Evolutionary conservation across 64 coral and sea anemone genomes (phyloP).

Genomic region (Montipora foliosa): DNA sequence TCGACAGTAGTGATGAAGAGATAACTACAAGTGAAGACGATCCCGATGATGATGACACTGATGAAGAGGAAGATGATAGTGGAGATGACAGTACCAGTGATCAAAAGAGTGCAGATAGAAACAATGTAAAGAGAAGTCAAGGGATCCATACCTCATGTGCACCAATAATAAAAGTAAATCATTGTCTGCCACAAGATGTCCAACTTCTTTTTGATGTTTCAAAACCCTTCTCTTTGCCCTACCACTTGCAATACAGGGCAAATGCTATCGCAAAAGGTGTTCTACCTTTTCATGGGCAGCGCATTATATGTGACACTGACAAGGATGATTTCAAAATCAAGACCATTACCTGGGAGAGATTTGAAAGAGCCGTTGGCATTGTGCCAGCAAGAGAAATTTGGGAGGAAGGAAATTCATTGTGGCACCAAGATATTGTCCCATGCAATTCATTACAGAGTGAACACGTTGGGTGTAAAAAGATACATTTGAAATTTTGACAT

Average conservation of each 20-base stretch:
- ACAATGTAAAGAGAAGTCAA: background rate
- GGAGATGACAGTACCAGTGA: background rate
- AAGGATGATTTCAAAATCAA: too few relatives aligned
- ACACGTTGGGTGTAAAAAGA: too few relatives aligned
- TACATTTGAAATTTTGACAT: too few relatives aligned
- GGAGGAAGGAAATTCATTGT: too few relatives aligned
- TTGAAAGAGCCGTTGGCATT: too few relatives aligned
- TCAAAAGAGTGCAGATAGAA: slow-evolving; percentile 8
- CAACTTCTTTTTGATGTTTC: background rate
- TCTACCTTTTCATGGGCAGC: too few relatives aligned
- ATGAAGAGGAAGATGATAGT: background rate
- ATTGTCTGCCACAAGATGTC: slow-evolving; percentile 16
- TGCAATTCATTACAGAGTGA: too few relatives aligned
- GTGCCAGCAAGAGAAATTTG: too few relatives aligned
- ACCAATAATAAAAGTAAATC: slow-evolving; percentile 10
- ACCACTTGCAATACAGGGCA: background rate
- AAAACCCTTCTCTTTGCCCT: background rate
- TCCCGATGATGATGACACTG: background rate
- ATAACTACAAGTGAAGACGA: background rate
- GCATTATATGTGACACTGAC: too few relatives aligned
- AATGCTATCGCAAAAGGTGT: too few relatives aligned
- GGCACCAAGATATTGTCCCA: too few relatives aligned
- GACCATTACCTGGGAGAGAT: too few relatives aligned
- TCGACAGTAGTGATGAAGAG: background rate
- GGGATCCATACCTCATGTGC: background rate